Base-by-base conservation (phyloP, 2,888 invertebrate genomes). In the Orthosia incerta region DNA sequence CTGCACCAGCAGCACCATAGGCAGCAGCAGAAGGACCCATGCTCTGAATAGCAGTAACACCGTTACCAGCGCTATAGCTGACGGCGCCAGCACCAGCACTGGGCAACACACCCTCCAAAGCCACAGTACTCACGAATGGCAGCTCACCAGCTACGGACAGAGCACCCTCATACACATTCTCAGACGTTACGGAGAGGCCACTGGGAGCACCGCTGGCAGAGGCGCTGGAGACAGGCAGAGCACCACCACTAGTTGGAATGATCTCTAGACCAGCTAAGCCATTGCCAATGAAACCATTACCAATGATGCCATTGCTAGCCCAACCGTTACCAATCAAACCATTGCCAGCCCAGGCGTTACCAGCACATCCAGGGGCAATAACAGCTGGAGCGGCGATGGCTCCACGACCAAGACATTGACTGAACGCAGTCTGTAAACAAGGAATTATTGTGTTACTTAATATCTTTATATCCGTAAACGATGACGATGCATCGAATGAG, bases 161-260 rank as follows among this genome's bases (percentile, higher is more conserved):
- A 46, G 60, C 23, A 59, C 86, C 86, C 26, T 85, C 86, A 26
- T 45, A 86, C 11, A 62, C 63, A 26, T 85, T 86, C n/a, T 86
- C 86, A 59, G 86, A 86, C 5, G 62, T 61, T 45, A 86, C 48
- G 12, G 83, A 71, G 45, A 86, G 55, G 0, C 84, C 84, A 15
- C 16, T 74, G 46, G 86, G 86, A 31, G 71, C 57, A 39, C 39
- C 39, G 12, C 74, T 59, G 23, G 57, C 11, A n/a, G 83, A 86
- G 2, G n/a, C 11, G 51, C 78, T 86, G 59, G 80, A 60, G 31
- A 86, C 71, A 5, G 80, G 76, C 11, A 86, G 59, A 61, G 31
- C 71, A 26, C 85, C 83, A 20, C 83, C 78, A 45, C 73, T 76
- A 51, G 90, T 84, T 16, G 82, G 74, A 13, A 65, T 56, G 39